These are phyloP conservation scores for Trisateles emortualis DNA, from an alignment of 2,888 invertebrate species.

Conservation along the genomic window DNA sequence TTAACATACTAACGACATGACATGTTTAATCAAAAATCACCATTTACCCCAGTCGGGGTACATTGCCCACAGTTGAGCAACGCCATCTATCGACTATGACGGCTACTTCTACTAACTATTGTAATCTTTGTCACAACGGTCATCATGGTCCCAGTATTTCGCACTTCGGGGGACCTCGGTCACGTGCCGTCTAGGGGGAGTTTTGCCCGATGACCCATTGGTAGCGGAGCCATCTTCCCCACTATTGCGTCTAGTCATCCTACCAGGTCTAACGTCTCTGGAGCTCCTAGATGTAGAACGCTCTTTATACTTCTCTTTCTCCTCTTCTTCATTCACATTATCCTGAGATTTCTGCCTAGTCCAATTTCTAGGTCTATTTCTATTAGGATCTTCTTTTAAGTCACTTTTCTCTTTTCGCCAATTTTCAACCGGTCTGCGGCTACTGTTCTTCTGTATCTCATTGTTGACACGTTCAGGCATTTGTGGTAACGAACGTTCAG, in stretches of 20 bases:
- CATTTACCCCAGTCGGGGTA: background rate
- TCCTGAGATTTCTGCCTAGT: constrained; percentile 71
- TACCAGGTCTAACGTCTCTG: constrained; percentile 52
- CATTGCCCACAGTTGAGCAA: constrained; percentile 12
- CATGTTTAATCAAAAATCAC: background rate
- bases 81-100: constrained; percentile 9
- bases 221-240: constrained; percentile 50
- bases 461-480: constrained; percentile 68
- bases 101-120: constrained; percentile 70
- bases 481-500: constrained; percentile 31
- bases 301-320: constrained; percentile 55
- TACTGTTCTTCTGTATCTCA: constrained; percentile 68
- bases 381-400: constrained; percentile 63
- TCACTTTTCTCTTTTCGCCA: constrained; percentile 75
- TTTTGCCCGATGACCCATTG: constrained; percentile 45
- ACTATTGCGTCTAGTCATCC: constrained; percentile 63
- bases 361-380: constrained; percentile 69
- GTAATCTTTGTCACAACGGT: constrained; percentile 80
- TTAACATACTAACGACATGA: too few species aligned
- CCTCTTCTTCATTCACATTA: constrained; percentile 63
- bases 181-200: constrained; percentile 67
- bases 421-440: constrained; percentile 68
- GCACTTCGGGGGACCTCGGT: constrained; percentile 76
- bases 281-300: constrained; percentile 53
- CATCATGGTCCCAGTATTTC: constrained; percentile 83